Evolutionary conservation across 2,888 invertebrate species (phyloP).

Genomic region (Aricia artaxerxes): DNA sequence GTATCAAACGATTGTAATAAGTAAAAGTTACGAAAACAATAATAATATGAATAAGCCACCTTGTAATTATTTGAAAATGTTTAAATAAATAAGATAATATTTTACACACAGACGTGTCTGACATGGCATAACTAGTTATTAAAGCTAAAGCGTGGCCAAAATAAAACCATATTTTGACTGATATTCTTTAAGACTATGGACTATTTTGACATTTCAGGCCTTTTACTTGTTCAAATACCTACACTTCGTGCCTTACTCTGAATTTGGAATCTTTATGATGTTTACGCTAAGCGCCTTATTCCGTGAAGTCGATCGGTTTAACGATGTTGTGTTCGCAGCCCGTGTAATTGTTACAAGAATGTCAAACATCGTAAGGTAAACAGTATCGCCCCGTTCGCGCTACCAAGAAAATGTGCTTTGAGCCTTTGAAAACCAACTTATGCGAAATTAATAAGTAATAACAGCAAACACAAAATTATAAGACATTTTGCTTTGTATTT

Average conservation of each 20-base stretch:
- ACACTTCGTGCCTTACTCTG: neutral
- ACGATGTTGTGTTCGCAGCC: slow-evolving; percentile 70
- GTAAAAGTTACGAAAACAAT: neutral
- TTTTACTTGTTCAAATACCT: neutral
- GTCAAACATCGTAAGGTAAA: slow-evolving; percentile 68
- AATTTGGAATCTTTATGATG: neutral
- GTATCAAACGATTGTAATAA: too few species aligned
- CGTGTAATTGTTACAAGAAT: slow-evolving; percentile 72
- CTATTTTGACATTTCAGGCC: too few species aligned
- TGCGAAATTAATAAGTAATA: neutral
- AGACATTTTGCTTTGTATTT: neutral
- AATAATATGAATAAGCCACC: too few species aligned
- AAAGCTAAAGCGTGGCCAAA: too few species aligned
- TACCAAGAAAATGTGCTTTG: slow-evolving; percentile 31
- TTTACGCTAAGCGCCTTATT: slow-evolving; percentile 42
- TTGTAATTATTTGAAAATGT: too few species aligned
- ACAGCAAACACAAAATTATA: neutral
- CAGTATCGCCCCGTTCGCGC: slow-evolving; percentile 46
- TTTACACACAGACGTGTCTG: neutral
- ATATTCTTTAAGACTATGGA: too few species aligned
- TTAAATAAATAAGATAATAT: too few species aligned
- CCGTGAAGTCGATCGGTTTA: slow-evolving; percentile 55
- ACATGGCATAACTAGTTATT: neutral
- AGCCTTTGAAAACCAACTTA: neutral
- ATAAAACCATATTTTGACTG: too few species aligned